phyloP scores from a whole-genome alignment of 37 sponge, comb jelly and placozoan genomes.

The Haliclona indistincta region DNA sequence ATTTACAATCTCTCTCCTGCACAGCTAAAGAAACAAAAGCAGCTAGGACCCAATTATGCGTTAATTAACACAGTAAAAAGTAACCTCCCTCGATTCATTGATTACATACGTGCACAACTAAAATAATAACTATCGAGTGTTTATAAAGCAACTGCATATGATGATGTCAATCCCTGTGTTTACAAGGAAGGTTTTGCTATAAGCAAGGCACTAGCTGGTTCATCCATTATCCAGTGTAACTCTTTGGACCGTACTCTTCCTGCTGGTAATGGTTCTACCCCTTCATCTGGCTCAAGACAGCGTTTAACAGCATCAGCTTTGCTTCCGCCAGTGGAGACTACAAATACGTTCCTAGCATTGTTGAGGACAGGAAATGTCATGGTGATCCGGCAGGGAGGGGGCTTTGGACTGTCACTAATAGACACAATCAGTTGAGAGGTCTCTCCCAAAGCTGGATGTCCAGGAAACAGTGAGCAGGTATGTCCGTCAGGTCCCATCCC shows the following conservation, averaged over 20 bases:
- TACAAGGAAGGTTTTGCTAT: conserved; percentile 9
- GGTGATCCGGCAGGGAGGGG: conserved; percentile 93
- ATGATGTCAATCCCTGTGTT: neutral
- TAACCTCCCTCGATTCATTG: too few relatives aligned
- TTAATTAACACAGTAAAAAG: too few relatives aligned
- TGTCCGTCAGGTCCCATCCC: conserved; percentile 99
- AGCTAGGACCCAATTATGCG: too few relatives aligned
- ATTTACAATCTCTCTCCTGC: too few relatives aligned
- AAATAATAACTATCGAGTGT: too few relatives aligned
- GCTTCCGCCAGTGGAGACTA: conserved; percentile 81
- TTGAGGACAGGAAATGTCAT: conserved; percentile 93
- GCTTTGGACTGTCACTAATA: conserved; percentile 95
- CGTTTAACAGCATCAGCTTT: conserved; percentile 83
- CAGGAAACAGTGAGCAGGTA: conserved; percentile 98
- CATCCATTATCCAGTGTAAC: conserved; percentile 89
- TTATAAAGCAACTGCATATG: neutral
- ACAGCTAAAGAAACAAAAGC: too few relatives aligned
- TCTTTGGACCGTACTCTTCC: conserved; percentile 76
- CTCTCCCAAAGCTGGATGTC: conserved; percentile 85
- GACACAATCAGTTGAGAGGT: conserved; percentile 63
- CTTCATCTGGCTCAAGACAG: conserved; percentile 65
- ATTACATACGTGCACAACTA: too few relatives aligned
- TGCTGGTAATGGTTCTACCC: conserved; percentile 70
- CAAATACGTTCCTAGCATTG: conserved; percentile 70
- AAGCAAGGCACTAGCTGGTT: conserved; percentile 59